Evolutionary conservation across 2,113 vertebrate genomes (phyloP).

Genomic region (Perccottus glenii): DNA sequence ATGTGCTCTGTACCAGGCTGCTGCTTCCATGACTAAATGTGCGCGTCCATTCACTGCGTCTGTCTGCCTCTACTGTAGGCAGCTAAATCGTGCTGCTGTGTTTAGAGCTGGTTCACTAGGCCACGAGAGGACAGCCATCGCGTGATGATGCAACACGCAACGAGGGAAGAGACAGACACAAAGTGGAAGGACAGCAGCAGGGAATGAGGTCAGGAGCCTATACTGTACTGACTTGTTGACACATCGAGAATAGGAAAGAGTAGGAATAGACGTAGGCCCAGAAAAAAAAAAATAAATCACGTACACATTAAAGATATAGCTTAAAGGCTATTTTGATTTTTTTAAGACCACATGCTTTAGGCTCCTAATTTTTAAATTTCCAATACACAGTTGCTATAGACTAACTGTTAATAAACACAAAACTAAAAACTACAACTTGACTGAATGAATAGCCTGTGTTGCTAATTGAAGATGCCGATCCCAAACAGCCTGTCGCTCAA

Average conservation of each 20-base stretch:
- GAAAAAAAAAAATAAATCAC: too few relatives aligned
- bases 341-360: too few relatives aligned
- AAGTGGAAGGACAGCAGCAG: constrained; percentile 12
- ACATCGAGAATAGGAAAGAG: constrained; percentile 36
- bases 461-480: too few relatives aligned
- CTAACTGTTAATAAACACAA: too few relatives aligned
- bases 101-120: constrained; percentile 79
- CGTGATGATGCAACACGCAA: constrained; percentile 80
- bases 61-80: constrained; percentile 47
- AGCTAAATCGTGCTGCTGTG: constrained; percentile 62
- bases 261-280: background rate
- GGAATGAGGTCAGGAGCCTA: constrained; percentile 40
- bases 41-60: constrained; percentile 38
- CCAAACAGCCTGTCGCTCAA: too few relatives aligned
- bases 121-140: constrained; percentile 76
- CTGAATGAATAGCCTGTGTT: too few relatives aligned
- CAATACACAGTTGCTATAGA: too few relatives aligned
- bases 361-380: too few relatives aligned
- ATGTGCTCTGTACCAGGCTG: constrained; percentile 23
- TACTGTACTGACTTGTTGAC: constrained; percentile 49
- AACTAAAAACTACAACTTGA: too few relatives aligned
- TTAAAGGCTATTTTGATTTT: too few relatives aligned
- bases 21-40: constrained; percentile 62
- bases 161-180: constrained; percentile 12
- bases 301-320: too few relatives aligned